Base-by-base conservation (phyloP, 2,888 invertebrate species). In the Melinaea menophilus region DNA sequence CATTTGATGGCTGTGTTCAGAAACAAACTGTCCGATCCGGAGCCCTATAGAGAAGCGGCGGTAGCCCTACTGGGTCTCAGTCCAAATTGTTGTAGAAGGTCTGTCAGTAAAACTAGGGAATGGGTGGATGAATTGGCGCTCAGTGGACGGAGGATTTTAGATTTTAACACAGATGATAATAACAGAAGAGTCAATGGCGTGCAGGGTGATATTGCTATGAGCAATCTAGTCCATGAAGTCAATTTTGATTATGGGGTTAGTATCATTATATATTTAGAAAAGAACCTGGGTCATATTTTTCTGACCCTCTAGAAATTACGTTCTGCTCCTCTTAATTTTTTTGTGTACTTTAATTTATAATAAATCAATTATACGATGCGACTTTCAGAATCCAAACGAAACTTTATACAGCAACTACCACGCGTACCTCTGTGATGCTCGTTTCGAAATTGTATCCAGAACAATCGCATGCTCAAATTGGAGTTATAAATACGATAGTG, bases 401-500 rank as follows among this genome's bases (percentile, higher is more conserved):
- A 95, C 94, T 63, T 82, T 96, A 66, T 95, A 94, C 78, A 94
- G 95, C 45, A 96, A 96, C 82, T 95, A 95, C 82, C 95, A 96
- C 85, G 95, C 95, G 0, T 98, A 98, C 85, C 90, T 98, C 41
- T 94, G 94, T 77, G 96, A 97, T 81, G 97, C 98, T 0, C 92
- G 95, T 69, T 93, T 93, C 76, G 95, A 95, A 79, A 95, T 98
- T 61, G 92, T 93, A 35, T 92, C 94, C 7, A 95, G 96, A 76
- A 92, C 94, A 54, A 85, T 92, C 41, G 96, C 96, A 0, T 97
- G 97, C 79, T 80, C 88, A 0, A 90, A 91, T 61, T 98, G 98
- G 98, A 93, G 93, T 4, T 94, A 95, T 68, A 92, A 91, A 58
- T 98, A 98, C 85, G 94, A 95, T 74, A 94, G 94, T 11, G 67